Evolutionary conservation across 2,888 invertebrate species (phyloP), one percentile per base, ranked within the genome.

Genomic region (Drosophila pegasa): DNA sequence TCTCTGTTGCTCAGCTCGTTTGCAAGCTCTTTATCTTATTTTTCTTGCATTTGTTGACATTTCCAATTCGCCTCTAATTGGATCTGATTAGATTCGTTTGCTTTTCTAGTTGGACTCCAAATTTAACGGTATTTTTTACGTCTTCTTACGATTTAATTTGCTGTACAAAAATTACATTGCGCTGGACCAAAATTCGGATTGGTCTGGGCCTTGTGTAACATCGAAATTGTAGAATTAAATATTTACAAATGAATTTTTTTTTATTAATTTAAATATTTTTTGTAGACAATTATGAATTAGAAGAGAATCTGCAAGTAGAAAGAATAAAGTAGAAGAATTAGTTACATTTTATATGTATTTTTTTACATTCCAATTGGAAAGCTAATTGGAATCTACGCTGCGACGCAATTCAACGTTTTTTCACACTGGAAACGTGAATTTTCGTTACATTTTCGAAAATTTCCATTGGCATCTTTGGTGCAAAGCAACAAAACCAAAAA

Each of bases 251-350:
- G 6, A 0, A 12, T 48, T 20, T 20, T 8, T 35, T 35, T 35
- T 3, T 35, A 1, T n/a, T 37, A n/a, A 0, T 20, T 48, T 18
- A n/a, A n/a, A n/a, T n/a, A n/a, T 18, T 38, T 18, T 8, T 8
- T 50, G 41, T 41, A 61, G 33, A 50, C 27, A 20, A 51, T 60
- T 52, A 79, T 75, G 60, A 83, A 75, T 74, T 64, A 89, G 84
- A 78, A 71, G 69, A 72, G 81, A 83, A 84, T 84, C 85, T 86
- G 89, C 29, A 89, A 89, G 10, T 14, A 71, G 38, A 87, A 33
- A 16, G 6, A 16, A 12, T 3, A n/a, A 18, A 16, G 5, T 0
- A n/a, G n/a, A n/a, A n/a, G 0, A 4, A 70, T 86, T 70, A 81
- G 62, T 33, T 31, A 20, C 0, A 33, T 20, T 48, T 47, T 10